These are phyloP conservation scores for Brachypalpus laphriformis DNA, from an alignment of 2,888 invertebrate genomes.

Conservation along the genomic window DNA sequence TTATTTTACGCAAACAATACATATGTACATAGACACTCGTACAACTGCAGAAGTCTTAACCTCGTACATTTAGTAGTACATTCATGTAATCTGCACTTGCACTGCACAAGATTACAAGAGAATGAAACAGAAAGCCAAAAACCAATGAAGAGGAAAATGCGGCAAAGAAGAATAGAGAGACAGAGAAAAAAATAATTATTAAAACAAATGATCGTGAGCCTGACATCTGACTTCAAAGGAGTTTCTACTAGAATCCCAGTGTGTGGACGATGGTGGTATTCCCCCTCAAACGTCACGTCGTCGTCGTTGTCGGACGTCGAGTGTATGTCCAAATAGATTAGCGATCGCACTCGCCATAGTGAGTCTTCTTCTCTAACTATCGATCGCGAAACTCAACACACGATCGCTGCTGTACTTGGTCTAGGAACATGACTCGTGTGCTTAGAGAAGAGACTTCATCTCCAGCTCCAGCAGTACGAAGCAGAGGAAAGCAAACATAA, in stretches of 20 bases:
- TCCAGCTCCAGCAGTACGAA: constrained; percentile 7
- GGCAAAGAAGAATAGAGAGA: neutral
- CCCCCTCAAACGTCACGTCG: constrained; percentile 61
- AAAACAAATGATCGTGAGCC: constrained; percentile 69
- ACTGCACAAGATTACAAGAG: constrained; percentile 2
- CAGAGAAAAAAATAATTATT: constrained; percentile 14
- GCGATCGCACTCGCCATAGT: constrained; percentile 63
- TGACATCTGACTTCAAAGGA: constrained; percentile 70
- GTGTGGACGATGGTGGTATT: constrained; percentile 8
- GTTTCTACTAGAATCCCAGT: constrained; percentile 49
- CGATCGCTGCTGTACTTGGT: constrained; percentile 34
- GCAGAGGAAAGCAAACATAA: constrained; percentile 48
- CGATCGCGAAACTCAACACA: constrained; percentile 43
- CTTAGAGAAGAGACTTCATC: constrained; percentile 2
- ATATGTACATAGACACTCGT: neutral
- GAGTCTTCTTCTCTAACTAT: constrained; percentile 14
- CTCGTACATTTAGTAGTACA: neutral
- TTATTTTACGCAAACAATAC: neutral
- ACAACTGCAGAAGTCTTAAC: neutral
- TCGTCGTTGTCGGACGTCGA: too few relatives aligned
- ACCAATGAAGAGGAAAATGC: constrained; percentile 9
- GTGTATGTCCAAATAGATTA: constrained; percentile 70
- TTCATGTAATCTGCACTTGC: constrained; percentile 38
- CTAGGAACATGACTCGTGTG: constrained; percentile 33
- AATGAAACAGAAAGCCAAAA: constrained; percentile 1